phyloP scores from a whole-genome alignment of 2,888 invertebrate genomes.

The Ryuthela nishihirai region DNA sequence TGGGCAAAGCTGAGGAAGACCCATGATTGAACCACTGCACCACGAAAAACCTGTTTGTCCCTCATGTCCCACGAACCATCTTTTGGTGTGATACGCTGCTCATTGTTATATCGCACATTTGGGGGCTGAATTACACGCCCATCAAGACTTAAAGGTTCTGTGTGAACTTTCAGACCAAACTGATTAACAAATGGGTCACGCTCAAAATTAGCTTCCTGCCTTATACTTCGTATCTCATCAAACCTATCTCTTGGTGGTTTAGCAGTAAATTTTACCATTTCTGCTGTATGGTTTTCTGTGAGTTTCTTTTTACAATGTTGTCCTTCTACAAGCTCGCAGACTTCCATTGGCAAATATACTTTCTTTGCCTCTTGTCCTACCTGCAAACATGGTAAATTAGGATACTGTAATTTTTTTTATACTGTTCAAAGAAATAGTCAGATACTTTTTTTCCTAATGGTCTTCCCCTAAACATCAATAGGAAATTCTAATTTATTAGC shows the following conservation, averaged over 20 bases:
- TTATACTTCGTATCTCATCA: conserved; percentile 10
- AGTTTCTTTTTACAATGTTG: conserved; percentile 36
- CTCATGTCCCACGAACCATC: conserved; percentile 39
- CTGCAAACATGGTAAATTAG: conserved; percentile 37
- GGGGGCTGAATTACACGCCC: conserved; percentile 38
- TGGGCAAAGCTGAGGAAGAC: conserved; percentile 20
- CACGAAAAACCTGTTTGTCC: conserved; percentile 26
- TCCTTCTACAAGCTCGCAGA: conserved; percentile 34
- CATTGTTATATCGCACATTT: conserved; percentile 24
- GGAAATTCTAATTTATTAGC: conserved; percentile 19
- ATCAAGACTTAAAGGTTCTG: conserved; percentile 25
- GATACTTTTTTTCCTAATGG: conserved; percentile 9
- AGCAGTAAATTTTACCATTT: conserved; percentile 37
- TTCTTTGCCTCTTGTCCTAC: conserved; percentile 26
- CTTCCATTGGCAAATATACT: conserved; percentile 36
- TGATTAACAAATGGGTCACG: conserved; percentile 13
- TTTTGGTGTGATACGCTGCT: conserved; percentile 20
- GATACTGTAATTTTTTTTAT: conserved; percentile 16
- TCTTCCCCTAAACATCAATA: neutral
- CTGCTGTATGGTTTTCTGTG: conserved; percentile 27
- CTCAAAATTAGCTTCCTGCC: conserved; percentile 4
- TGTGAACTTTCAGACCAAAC: conserved; percentile 32
- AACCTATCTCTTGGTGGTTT: conserved; percentile 27
- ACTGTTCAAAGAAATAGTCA: conserved; percentile 22
- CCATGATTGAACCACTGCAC: conserved; percentile 17